Evolutionary conservation across 2,888 invertebrate species (phyloP), one percentile per base, ranked within the genome.

Genomic region (Anoncus sp.): DNA sequence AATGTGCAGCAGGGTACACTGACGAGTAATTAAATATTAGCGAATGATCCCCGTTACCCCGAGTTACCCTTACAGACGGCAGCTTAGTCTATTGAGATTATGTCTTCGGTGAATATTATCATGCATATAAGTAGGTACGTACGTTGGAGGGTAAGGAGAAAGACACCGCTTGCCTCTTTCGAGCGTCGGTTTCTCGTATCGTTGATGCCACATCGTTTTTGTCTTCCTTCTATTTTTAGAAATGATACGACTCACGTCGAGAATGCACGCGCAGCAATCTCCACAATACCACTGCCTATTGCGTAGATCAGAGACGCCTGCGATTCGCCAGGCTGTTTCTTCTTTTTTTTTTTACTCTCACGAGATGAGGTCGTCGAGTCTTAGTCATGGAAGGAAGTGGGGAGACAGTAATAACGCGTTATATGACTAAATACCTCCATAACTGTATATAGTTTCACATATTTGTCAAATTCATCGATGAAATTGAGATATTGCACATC

Each of bases 201-300:
- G 27, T 74, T 45, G 70, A 40, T 66, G 43, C 72, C 40, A 45
- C 62, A 71, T 75, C 66, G 60, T 47, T 27, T 60, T 75, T 38
- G 18, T 51, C 18, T 47, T 18, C 45, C 14, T 63, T 47, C 70
- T 78, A 78, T 78, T 78, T 78, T 78, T 78, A 78, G 75, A 78
- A 66, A 78, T 78, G 78, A 78, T 78, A 73, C 73, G 67, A 63
- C 63, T 51, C 51, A n/a, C 20, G 59, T 49, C 49, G 71, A 55
- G 75, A 78, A 75, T 75, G 20, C 59, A 57, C 62, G 55, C 55
- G 22, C n/a, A 60, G 57, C 22, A 40, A 35, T 62, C 18, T 57
- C 67, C 60, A 40, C 60, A 51, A 69, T 53, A 31, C 57, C 60
- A 60, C 31, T 45, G 60, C 62, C 60, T 71, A 60, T 70, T 66